phyloP scores from a whole-genome alignment of 1,140 invertebrate species.

The Agrypnia vestita region DNA sequence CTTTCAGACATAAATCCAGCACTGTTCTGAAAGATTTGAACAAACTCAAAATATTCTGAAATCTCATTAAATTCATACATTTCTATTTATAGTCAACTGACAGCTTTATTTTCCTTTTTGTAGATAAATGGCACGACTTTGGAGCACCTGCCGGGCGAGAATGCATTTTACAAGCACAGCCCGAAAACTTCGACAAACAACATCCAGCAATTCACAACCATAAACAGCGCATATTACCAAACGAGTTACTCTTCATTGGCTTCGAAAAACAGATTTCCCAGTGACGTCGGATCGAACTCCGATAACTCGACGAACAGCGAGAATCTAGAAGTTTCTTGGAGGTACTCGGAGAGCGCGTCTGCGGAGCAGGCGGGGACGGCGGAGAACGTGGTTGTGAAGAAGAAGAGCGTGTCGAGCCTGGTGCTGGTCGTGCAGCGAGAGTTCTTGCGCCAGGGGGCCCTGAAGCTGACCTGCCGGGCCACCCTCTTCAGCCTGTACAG shows the following conservation, averaged over 20 bases:
- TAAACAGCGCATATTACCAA: neutral
- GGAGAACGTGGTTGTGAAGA: conserved; percentile 56
- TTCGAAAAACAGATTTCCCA: neutral
- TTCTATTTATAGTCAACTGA: neutral
- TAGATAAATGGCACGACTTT: conserved; percentile 45
- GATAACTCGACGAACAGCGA: neutral
- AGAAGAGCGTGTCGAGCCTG: conserved; percentile 66
- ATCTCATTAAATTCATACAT: too few species aligned
- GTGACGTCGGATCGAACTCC: neutral
- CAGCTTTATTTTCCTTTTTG: neutral
- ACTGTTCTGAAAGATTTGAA: too few species aligned
- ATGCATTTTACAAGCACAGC: neutral
- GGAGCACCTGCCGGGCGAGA: conserved; percentile 25
- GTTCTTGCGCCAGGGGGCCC: conserved; percentile 75
- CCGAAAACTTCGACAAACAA: neutral
- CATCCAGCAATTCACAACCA: neutral
- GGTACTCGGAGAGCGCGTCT: neutral
- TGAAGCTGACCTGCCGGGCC: conserved; percentile 78
- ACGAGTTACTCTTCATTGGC: neutral
- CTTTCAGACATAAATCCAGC: too few species aligned
- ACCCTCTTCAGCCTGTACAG: conserved; percentile 79
- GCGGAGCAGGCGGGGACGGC: neutral
- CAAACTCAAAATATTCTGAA: too few species aligned
- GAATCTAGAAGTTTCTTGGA: neutral
- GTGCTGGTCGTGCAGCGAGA: conserved; percentile 75